Evolutionary conservation across 1,140 invertebrate species (phyloP).

Genomic region (Metopolophium dirhodum): DNA sequence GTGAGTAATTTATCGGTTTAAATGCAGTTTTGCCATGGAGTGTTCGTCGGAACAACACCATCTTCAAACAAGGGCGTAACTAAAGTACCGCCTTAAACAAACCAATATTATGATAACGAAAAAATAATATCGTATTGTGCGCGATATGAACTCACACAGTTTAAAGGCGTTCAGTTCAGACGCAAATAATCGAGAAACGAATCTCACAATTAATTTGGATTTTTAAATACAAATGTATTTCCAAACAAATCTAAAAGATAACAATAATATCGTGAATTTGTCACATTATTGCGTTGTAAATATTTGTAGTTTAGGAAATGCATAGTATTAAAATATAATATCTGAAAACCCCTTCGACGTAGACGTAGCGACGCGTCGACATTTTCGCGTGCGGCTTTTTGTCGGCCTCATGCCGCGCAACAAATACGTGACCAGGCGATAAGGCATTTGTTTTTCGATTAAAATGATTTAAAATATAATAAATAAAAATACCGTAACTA

Average conservation of each 20-base stretch:
- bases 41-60: background rate
- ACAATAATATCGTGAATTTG: background rate
- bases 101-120: background rate
- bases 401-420: too few species aligned
- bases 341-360: too few species aligned
- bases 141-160: background rate
- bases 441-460: too few species aligned
- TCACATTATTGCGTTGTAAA: background rate
- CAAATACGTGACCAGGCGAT: too few species aligned
- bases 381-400: too few species aligned
- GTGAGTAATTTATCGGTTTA: background rate
- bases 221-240: background rate
- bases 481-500: too few species aligned
- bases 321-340: too few species aligned
- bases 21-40: background rate
- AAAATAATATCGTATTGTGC: background rate
- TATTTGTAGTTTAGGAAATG: too few species aligned
- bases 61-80: background rate
- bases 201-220: background rate
- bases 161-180: background rate
- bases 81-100: background rate
- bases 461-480: too few species aligned
- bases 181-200: background rate
- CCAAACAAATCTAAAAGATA: background rate
- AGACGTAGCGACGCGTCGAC: too few species aligned